Evolutionary conservation across 2,797 vertebrate species (phyloP).

Genomic region (Leptodactylus fallax): DNA sequence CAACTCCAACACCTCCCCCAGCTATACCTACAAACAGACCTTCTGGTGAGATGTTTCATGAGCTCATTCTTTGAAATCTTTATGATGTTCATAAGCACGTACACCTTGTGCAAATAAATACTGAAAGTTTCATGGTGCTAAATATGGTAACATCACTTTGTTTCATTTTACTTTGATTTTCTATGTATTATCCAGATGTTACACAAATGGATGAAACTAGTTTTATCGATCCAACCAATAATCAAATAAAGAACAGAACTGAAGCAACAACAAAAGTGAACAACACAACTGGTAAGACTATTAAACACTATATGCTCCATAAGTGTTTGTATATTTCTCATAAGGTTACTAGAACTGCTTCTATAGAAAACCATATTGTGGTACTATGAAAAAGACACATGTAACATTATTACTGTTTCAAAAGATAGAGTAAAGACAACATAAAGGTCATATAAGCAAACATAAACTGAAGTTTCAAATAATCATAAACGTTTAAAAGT

Average conservation of each 20-base stretch:
- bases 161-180: neutral
- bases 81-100: neutral
- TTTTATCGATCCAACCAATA: neutral
- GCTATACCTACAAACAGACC: neutral
- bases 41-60: constrained; percentile 12
- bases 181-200: constrained; percentile 10
- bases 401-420: neutral
- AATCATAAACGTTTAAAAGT: no score
- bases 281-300: constrained; percentile 27
- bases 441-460: no score
- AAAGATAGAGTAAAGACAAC: no score
- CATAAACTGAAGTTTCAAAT: no score
- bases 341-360: neutral
- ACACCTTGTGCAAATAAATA: neutral
- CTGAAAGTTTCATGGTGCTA: neutral
- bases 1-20: neutral
- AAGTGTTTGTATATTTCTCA: no score
- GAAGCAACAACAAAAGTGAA: constrained; percentile 6
- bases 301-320: neutral
- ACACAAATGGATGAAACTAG: neutral
- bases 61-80: neutral
- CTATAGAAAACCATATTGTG: neutral
- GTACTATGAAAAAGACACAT: neutral
- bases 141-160: neutral
- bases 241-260: constrained; percentile 16